These are phyloP conservation scores for Trichogramma evanescens DNA, from an alignment of 2,888 invertebrate species.

Conservation along the genomic window DNA sequence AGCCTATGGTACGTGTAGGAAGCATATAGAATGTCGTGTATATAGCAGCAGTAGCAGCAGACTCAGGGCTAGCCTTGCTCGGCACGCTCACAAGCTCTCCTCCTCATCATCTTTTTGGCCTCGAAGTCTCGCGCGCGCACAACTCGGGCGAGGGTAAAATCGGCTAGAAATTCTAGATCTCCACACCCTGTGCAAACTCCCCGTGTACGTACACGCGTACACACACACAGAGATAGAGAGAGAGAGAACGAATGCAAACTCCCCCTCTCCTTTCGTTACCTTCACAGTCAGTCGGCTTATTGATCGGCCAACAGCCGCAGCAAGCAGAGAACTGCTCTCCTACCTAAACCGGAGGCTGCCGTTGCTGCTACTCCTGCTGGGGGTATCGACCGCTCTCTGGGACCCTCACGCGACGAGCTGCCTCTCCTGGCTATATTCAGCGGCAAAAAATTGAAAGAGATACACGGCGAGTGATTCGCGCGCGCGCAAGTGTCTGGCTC, in stretches of 20 bases:
- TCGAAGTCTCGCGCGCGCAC: constrained; percentile 25
- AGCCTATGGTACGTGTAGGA: too few relatives aligned
- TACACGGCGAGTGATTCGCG: neutral
- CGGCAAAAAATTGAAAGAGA: constrained; percentile 2
- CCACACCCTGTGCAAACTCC: constrained; percentile 12
- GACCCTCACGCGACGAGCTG: too few relatives aligned
- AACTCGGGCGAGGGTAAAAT: constrained; percentile 28
- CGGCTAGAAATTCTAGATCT: constrained; percentile 26
- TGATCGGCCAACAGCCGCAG: constrained; percentile 35
- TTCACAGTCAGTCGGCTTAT: constrained; percentile 39
- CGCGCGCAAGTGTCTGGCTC: neutral
- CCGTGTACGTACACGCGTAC: constrained; percentile 4
- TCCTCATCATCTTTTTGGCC: constrained; percentile 44
- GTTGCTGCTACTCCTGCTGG: neutral
- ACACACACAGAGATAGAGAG: constrained; percentile 6
- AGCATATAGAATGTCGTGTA: neutral
- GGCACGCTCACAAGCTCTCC: constrained; percentile 34
- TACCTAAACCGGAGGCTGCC: constrained; percentile 28
- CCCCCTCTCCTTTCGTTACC: constrained; percentile 26
- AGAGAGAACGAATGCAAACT: neutral
- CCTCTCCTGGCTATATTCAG: too few relatives aligned
- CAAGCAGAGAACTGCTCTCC: constrained; percentile 24
- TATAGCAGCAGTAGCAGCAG: constrained; percentile 2
- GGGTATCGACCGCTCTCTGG: too few relatives aligned
- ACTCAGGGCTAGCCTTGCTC: too few relatives aligned